Evolutionary conservation across 30 jellyfish, hydroid and myxozoan genomes (phyloP).

Genomic region (Phacellophora camtschatica): DNA sequence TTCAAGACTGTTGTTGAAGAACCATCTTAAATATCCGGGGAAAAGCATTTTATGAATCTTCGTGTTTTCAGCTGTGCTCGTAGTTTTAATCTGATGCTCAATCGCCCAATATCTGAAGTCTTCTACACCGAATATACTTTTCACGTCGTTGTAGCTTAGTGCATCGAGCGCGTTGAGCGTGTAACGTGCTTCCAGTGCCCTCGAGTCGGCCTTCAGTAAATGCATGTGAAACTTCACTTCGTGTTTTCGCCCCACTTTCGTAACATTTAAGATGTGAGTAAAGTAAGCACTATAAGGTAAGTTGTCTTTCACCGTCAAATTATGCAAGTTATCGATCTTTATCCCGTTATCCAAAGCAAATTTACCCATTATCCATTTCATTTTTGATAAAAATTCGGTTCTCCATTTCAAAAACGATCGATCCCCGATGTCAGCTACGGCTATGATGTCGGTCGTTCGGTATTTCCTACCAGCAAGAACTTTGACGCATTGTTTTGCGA

Average conservation of each 20-base stretch:
- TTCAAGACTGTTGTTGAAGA: slow-evolving; percentile 5
- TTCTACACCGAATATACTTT: slow-evolving; percentile 12
- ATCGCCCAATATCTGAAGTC: slow-evolving; percentile 53
- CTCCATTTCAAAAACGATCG: slow-evolving; percentile 18
- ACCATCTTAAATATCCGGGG: slow-evolving; percentile 46
- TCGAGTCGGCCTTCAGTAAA: slow-evolving; percentile 51
- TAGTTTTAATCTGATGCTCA: slow-evolving; percentile 38
- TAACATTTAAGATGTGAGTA: slow-evolving; percentile 41
- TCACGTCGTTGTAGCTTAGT: neutral
- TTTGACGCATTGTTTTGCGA: slow-evolving; percentile 61
- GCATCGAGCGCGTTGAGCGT: slow-evolving; percentile 52
- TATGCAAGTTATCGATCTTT: slow-evolving; percentile 42
- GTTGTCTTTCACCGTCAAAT: slow-evolving; percentile 31
- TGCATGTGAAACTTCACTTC: slow-evolving; percentile 68
- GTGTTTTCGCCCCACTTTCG: neutral
- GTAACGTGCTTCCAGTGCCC: slow-evolving; percentile 71
- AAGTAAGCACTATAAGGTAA: slow-evolving; percentile 74
- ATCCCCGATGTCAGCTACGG: slow-evolving; percentile 12
- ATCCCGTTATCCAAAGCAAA: slow-evolving; percentile 63
- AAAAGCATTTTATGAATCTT: slow-evolving; percentile 49
- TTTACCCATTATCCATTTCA: slow-evolving; percentile 68
- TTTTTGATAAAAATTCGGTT: slow-evolving; percentile 32
- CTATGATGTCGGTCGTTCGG: slow-evolving; percentile 28
- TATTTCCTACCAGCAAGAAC: slow-evolving; percentile 66
- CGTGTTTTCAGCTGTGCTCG: neutral